Base-by-base conservation (phyloP, 2,797 vertebrate species). In the Falco columbarius region DNA sequence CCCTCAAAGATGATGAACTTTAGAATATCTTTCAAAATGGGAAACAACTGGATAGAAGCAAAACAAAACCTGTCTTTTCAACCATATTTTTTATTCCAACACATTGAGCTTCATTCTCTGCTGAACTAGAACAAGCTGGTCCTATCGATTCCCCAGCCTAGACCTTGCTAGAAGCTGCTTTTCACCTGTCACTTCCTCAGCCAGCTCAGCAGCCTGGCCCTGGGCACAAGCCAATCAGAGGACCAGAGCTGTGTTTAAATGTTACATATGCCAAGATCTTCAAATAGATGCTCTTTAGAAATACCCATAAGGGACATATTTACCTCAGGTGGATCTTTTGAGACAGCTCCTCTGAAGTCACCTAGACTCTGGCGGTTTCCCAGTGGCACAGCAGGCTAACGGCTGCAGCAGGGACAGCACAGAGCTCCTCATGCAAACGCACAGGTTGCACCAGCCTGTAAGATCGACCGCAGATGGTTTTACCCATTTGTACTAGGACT, bases 351-450 rank as follows among this genome's bases (percentile, higher is more conserved):
- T 58, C 2, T 20, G 46, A 86, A 86, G 44, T 27, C 47, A 66
- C 23, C 42, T 59, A n/a, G 58, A 27, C 46, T 63, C 36, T 15
- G 12, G 34, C 44, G 49, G 27, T 17, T 68, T 32, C 46, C 47
- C 32, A n/a, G 26, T 14, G 16, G 34, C 16, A 46, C 29, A 61
- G n/a, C 24, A 51, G 30, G 24, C 23, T 62, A n/a, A 79, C 1
- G 2, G 14, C 49, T 18, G 2, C 2, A 30, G 58, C 5, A 80
- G 36, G 44, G 20, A 46, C 51, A 72, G 30, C 19, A n/a, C 0
- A 0, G 51, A 65, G 34, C 36, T 83, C 49, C 14, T n/a, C 16
- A 9, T 8, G 10, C 56, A 59, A 34, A 34, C 0, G 0, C 16
- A 20, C 6, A 10, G 27, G 29, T 22, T 51, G 29, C 54, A 27